Percentiles rank a stretch among this genome's conserved stretches.
Conservation (phyloP, 2,888 invertebrate species). For the Dynastes hyllus region DNA sequence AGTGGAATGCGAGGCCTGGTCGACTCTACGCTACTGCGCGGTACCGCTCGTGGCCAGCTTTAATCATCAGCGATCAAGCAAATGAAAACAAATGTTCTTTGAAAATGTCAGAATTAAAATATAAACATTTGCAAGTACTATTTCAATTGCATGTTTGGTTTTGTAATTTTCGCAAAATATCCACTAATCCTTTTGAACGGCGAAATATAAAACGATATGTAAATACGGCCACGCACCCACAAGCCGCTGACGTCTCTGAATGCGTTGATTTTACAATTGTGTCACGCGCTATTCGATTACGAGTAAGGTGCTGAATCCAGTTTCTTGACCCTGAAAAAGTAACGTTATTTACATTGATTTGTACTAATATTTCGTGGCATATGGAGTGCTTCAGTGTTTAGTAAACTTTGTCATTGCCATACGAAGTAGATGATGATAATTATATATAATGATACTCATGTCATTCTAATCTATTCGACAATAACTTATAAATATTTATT, state of each 20-base stretch:
- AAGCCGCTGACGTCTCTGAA: background rate
- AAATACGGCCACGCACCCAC: constrained; percentile 5
- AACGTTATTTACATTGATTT: constrained; percentile 36
- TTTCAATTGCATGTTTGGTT: too few relatives aligned
- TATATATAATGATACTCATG: background rate
- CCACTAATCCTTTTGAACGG: too few relatives aligned
- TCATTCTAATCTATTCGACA: too few relatives aligned
- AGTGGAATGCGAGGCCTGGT: too few relatives aligned
- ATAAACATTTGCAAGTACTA: too few relatives aligned
- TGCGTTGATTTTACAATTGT: constrained; percentile 30
- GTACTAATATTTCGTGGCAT: constrained; percentile 22
- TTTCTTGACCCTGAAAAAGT: constrained; percentile 44
- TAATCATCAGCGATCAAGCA: too few relatives aligned
- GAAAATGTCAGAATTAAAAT: too few relatives aligned
- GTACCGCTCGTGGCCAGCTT: too few relatives aligned
- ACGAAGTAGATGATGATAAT: background rate
- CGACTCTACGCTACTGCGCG: too few relatives aligned
- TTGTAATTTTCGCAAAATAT: too few relatives aligned
- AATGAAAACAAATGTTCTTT: too few relatives aligned
- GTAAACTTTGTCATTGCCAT: background rate
- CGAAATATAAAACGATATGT: background rate
- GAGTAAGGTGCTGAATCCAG: constrained; percentile 31
- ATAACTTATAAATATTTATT: too few relatives aligned
- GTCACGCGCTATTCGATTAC: constrained; percentile 39
- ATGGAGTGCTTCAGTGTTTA: background rate